Evolutionary conservation across 2,113 vertebrate genomes (phyloP).

Genomic region (Oriolus oriolus): DNA sequence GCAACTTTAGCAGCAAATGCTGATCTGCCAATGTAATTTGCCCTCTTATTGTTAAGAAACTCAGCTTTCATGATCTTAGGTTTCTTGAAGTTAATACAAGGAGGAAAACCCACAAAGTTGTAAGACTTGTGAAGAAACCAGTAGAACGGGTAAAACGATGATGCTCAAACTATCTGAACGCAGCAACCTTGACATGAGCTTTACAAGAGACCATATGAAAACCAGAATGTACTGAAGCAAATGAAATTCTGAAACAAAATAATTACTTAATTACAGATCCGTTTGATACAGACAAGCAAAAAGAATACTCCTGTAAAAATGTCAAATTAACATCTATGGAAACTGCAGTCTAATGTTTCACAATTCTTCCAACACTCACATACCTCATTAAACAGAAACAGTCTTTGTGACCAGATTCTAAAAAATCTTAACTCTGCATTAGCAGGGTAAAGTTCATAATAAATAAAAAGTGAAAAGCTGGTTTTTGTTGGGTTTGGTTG

Average conservation of each 20-base stretch:
- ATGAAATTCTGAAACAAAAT: not conserved
- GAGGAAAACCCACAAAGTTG: not conserved
- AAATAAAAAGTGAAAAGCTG: not conserved
- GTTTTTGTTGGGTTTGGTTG: rapidly evolving
- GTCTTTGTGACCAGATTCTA: not conserved
- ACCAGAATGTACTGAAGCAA: not conserved
- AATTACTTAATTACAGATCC: not conserved
- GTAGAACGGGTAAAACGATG: not conserved
- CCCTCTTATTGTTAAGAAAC: not conserved
- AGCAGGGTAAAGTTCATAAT: not conserved
- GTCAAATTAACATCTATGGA: slow-evolving; percentile 18
- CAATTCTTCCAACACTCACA: not conserved
- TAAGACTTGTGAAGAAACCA: not conserved
- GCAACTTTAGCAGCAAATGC: not conserved
- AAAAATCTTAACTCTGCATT: not conserved
- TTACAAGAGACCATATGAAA: not conserved
- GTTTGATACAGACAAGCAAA: not conserved
- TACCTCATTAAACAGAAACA: slow-evolving; percentile 23
- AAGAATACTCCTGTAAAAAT: not conserved
- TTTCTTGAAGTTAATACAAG: not conserved
- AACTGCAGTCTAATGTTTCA: slow-evolving; percentile 22
- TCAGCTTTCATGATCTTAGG: not conserved
- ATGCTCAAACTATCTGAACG: not conserved
- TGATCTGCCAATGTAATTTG: not conserved
- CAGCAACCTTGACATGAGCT: not conserved